These are phyloP conservation scores for Valencia hispanica DNA, from an alignment of 2,797 vertebrate genomes.

Conservation along the genomic window DNA sequence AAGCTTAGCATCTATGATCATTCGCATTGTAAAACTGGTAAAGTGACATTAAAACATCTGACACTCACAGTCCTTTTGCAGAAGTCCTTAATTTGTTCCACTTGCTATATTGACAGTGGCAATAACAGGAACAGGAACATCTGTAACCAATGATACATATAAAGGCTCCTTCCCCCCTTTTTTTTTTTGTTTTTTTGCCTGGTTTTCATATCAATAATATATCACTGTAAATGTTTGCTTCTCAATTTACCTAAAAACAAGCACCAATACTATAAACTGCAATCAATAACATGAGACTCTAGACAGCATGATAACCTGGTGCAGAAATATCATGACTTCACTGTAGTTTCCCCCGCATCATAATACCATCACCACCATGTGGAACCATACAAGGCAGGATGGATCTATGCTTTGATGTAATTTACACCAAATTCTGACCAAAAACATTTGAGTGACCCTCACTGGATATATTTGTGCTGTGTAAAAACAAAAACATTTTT, in stretches of 20 bases:
- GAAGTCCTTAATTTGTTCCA: background rate
- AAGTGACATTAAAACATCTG: background rate
- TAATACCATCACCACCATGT: background rate
- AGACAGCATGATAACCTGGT: background rate
- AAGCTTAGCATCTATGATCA: background rate
- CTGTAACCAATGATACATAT: background rate
- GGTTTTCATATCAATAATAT: constrained; percentile 5
- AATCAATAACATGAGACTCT: too few species aligned
- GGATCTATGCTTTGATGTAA: background rate
- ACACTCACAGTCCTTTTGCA: background rate
- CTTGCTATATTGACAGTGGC: background rate
- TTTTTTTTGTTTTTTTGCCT: constrained; percentile 1
- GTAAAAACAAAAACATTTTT: too few species aligned
- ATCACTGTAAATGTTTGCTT: background rate
- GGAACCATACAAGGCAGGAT: background rate
- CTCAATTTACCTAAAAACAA: background rate
- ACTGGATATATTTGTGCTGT: too few species aligned
- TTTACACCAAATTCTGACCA: background rate
- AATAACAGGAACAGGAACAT: background rate
- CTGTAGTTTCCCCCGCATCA: background rate
- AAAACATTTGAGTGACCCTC: too few species aligned
- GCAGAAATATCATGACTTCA: background rate
- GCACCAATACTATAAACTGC: background rate
- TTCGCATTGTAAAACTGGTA: background rate
- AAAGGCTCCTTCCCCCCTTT: constrained; percentile 32